Evolutionary conservation across 2,888 invertebrate genomes (phyloP), one percentile per base, ranked within the genome.

Genomic region (Panopea generosa): DNA sequence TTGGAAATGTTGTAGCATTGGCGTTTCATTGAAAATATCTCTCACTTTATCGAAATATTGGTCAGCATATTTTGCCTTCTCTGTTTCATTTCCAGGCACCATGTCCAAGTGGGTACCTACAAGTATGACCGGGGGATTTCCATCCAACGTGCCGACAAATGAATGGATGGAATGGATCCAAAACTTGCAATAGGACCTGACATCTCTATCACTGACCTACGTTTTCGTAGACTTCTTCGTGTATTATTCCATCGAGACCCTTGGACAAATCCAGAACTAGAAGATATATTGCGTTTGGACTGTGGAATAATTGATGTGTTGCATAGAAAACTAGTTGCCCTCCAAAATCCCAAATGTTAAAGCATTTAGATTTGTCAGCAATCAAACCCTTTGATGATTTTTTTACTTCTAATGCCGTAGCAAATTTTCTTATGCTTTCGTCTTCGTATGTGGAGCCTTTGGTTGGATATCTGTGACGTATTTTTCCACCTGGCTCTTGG

Each of bases 81-180:
- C 55, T 16, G 63, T 20, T 7, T 22, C 18, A 6, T 24, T 14
- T 18, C 56, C 56, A 11, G 55, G 38, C 3, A 69, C 43, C 27
- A 43, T 47, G 22, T 66, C 69, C 40, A 24, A 50, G 29, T 75
- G 69, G 29, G 75, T 75, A 2, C 75, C 75, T 2, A 75, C 70
- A n/a, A 75, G 50, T 22, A 75, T 49, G 1, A 75, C 56, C 0
- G 57, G 55, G 14, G 75, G 75, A 11, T 66, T 26, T 1, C 62
- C 52, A 16, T 63, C 63, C 9, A 38, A 18, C n/a, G 71, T 52
- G 9, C 71, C 71, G 2, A 63, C 71, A 63, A 63, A 71, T 0
- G 71, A 40, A 45, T 71, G 57, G 18, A 71, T 71, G 0, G 71
- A 71, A 20, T 71, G 27, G 14, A 71, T 16, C 71, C 71, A 71